Evolutionary conservation across 2,797 vertebrate genomes (phyloP).

Genomic region (Pseudochirops corinnae): DNA sequence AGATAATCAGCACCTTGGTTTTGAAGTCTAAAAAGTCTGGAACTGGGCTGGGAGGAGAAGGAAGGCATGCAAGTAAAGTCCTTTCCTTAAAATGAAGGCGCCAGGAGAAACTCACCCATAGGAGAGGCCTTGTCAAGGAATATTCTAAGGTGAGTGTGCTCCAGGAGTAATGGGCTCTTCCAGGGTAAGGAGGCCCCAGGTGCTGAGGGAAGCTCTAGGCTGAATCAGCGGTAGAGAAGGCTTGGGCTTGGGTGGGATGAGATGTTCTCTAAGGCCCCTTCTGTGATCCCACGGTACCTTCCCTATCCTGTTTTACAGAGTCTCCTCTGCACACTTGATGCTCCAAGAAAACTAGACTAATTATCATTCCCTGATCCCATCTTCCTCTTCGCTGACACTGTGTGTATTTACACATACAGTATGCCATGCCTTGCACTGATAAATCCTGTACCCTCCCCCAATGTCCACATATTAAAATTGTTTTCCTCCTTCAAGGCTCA

Average conservation of each 20-base stretch:
- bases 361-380: not conserved
- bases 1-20: not conserved
- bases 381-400: too few relatives aligned
- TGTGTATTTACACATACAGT: too few relatives aligned
- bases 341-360: not conserved
- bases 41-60: not conserved
- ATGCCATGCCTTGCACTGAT: too few relatives aligned
- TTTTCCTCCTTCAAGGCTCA: too few relatives aligned
- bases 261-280: not conserved
- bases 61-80: not conserved
- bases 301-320: not conserved
- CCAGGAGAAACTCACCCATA: not conserved
- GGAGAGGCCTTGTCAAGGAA: not conserved
- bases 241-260: too few relatives aligned
- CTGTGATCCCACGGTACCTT: not conserved
- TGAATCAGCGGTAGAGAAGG: not conserved
- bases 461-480: too few relatives aligned
- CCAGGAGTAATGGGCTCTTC: too few relatives aligned
- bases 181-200: not conserved
- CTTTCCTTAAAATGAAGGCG: not conserved
- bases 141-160: not conserved
- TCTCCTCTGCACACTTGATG: not conserved
- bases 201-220: not conserved
- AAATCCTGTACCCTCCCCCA: too few relatives aligned
- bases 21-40: not conserved